Evolutionary conservation across 2,888 invertebrate genomes (phyloP).

Genomic region (Mactromeris polynyma): DNA sequence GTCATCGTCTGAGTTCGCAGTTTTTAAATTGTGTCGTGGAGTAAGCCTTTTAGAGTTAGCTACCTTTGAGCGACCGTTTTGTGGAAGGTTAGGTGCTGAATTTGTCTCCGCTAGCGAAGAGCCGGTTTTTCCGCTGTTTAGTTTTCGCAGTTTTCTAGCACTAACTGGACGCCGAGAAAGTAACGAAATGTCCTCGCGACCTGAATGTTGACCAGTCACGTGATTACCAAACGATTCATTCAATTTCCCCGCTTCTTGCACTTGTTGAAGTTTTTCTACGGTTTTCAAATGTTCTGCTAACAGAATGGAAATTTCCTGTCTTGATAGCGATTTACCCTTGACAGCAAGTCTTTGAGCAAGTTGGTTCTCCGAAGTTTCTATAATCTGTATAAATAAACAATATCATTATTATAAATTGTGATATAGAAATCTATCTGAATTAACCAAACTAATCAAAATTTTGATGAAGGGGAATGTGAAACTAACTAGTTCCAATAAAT

Average conservation of each 20-base stretch:
- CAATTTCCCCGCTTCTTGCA: conserved; percentile 65
- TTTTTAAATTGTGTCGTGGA: conserved; percentile 32
- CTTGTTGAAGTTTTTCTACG: conserved; percentile 74
- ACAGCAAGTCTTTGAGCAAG: conserved; percentile 65
- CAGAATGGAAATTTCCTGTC: conserved; percentile 70
- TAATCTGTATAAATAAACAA: conserved; percentile 62
- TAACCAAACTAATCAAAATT: too few relatives aligned
- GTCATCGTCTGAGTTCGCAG: conserved; percentile 16
- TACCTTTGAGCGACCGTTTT: conserved; percentile 42
- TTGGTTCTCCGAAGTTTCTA: conserved; percentile 71
- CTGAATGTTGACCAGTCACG: not conserved
- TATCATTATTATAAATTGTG: too few relatives aligned
- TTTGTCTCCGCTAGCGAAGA: not conserved
- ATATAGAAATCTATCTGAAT: too few relatives aligned
- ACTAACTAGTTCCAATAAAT: too few relatives aligned
- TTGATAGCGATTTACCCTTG: conserved; percentile 61
- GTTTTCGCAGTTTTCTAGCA: conserved; percentile 52
- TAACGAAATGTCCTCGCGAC: conserved; percentile 15
- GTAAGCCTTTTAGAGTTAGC: conserved; percentile 26
- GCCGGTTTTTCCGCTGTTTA: conserved; percentile 32
- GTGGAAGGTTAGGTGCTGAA: conserved; percentile 30
- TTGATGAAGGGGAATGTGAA: too few relatives aligned
- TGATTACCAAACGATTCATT: conserved; percentile 33
- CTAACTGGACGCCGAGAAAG: conserved; percentile 48
- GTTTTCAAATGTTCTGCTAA: conserved; percentile 74